Evolutionary conservation across 2,797 vertebrate species (phyloP), one percentile per base, ranked within the genome.

Genomic region (Tolypeutes matacus): DNA sequence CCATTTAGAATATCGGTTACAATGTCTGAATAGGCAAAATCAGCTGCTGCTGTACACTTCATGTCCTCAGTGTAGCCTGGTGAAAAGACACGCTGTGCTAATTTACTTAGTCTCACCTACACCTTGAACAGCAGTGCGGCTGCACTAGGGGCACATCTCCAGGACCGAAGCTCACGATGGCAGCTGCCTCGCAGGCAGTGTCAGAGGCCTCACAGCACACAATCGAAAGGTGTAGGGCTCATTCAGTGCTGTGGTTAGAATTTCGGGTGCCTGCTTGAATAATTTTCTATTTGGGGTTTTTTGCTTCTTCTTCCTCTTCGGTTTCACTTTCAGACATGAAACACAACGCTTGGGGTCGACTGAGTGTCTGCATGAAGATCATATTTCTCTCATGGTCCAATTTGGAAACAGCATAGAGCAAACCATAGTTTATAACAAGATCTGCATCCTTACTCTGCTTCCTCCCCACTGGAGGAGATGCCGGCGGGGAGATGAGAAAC

Each of bases 291-390:
- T n/a, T n/a, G n/a, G n/a, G n/a, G n/a, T n/a, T n/a, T n/a, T n/a
- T n/a, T n/a, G n/a, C n/a, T n/a, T n/a, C n/a, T n/a, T n/a, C n/a
- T n/a, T n/a, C n/a, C n/a, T n/a, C n/a, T n/a, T n/a, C n/a, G n/a
- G n/a, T n/a, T n/a, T n/a, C n/a, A 6, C 99, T 99, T 97, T 99
- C 99, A 99, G 96, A 99, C 99, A 7, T 99, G 99, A 89, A 99
- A 99, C 0, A 99, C 99, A 39, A 99, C 99, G 2, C 99, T 99
- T 5, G 99, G n/a, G 99, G 99, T 99, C 7, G 99, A 99, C 96
- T 99, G 99, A 0, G 99, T 99, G 42, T 99, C 99, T n/a, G 99
- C 99, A 0, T 99, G 99, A 51, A 99, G 99, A 98, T 99, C 99
- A 0, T 99, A 99, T 97, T 99, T 99, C 96, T 99, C 99, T 85